A percentile compares a stretch with the other conserved stretches of the same genome.
Conservation (phyloP, 2,797 vertebrate genomes). For the Aeoliscus strigatus region DNA sequence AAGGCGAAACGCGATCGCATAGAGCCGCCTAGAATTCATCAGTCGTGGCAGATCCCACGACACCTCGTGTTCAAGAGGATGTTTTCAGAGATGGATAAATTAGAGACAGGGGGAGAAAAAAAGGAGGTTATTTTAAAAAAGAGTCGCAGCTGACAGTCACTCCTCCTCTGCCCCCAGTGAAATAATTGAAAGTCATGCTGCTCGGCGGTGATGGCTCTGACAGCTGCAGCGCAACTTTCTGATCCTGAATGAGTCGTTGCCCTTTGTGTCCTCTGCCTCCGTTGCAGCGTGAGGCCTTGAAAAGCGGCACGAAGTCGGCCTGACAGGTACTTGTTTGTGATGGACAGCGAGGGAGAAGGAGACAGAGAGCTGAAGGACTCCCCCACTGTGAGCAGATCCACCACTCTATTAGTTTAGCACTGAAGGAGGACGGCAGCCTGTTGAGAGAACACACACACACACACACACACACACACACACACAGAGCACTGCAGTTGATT, state of each 20-base stretch:
- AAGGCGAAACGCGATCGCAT: conserved; percentile 21
- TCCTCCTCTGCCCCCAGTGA: conserved; percentile 3
- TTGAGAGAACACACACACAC: conserved; percentile 10
- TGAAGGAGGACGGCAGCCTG: conserved; percentile 30
- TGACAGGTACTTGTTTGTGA: conserved; percentile 27
- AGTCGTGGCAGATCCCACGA: conserved; percentile 23
- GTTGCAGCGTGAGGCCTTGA: conserved; percentile 29
- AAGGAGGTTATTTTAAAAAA: neutral
- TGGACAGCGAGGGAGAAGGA: conserved; percentile 24
- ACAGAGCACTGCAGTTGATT: conserved; percentile 7
- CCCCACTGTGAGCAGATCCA: conserved; percentile 50
- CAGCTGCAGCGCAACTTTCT: conserved; percentile 27
- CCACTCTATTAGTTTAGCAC: conserved; percentile 37
- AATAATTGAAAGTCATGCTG: conserved; percentile 18
- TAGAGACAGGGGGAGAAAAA: neutral
- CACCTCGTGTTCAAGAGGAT: conserved; percentile 11
- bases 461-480: conserved; percentile 2
- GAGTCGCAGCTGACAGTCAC: neutral
- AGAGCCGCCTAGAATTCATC: conserved; percentile 42
- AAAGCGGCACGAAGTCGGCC: conserved; percentile 33
- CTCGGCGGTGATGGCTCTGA: conserved; percentile 11
- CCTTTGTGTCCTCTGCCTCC: conserved; percentile 42
- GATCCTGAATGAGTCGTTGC: conserved; percentile 23
- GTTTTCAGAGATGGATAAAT: conserved; percentile 14
- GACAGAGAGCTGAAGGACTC: conserved; percentile 29